Evolutionary conservation across 1,140 invertebrate genomes (phyloP), one percentile per base, ranked within the genome.

Genomic region (Bradynema listronoti): DNA sequence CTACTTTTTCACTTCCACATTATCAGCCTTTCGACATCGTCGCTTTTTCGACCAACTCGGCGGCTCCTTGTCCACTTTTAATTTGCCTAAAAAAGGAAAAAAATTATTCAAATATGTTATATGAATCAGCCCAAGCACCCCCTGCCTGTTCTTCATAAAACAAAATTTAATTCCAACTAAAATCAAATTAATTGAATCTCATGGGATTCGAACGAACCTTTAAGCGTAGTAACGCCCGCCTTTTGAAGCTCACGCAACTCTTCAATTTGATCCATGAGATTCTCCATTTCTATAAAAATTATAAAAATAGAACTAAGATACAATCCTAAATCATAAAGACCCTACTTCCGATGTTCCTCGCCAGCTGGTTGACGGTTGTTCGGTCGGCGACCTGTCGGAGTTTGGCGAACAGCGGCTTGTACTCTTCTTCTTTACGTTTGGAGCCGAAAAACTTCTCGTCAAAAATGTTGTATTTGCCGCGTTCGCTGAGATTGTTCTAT

Each of bases 211-310:
- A 19, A 30, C 33, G 32, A 30, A 61, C 59, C 59, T 62, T 61
- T 61, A 5, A 61, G 3, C 49, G 47, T 43, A 27, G n/a, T 61
- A n/a, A 61, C 39, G 4, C 59, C 59, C 29, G 46, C 47, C n/a
- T 25, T 6, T 43, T 61, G 56, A 11, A 61, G 34, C 16, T 30
- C 24, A 36, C 50, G 56, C 22, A 61, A n/a, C 32, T 61, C 59
- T 19, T 61, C 56, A 30, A 61, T 61, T 59, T 61, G 59, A 27
- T 61, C 59, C 22, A 41, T 47, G 29, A 61, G 50, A n/a, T 29
- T 47, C 36, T 61, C 59, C 56, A 61, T 61, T 61, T 33, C 59
- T 61, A 27, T 46, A 54, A 24, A 16, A 22, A 14, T 9, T 22
- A 29, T 14, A 4, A 24, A 29, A 33, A n/a, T 45, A 0, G 19